A percentile compares a stretch with the other conserved stretches of the same genome.
phyloP scores from a whole-genome alignment of 2,113 vertebrate genomes.

The Peromyscus californicus region DNA sequence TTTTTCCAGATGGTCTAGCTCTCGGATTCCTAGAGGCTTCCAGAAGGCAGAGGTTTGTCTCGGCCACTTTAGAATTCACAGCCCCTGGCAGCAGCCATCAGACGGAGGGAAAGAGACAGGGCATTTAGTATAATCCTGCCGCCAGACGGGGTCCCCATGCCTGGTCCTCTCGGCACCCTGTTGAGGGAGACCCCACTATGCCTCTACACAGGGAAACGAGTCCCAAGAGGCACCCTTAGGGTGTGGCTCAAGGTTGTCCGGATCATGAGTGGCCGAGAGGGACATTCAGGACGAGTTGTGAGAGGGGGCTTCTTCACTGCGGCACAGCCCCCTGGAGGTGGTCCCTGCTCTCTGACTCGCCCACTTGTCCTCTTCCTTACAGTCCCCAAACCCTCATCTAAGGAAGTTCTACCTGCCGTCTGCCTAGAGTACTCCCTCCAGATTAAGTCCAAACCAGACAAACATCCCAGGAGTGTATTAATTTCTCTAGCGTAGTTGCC shows the following conservation, averaged over 20 bases:
- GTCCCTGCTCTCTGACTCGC: not conserved
- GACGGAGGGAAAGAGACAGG: not conserved
- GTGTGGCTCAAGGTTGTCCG: not conserved
- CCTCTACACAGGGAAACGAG: not conserved
- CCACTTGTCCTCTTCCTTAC: not conserved
- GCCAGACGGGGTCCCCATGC: not conserved
- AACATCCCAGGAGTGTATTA: not conserved
- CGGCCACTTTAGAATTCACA: not conserved
- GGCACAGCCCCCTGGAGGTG: not conserved
- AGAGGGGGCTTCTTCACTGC: not conserved
- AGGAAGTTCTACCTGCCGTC: conserved; percentile 9
- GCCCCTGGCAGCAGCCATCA: not conserved
- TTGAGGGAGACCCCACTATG: not conserved
- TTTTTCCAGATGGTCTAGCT: not conserved
- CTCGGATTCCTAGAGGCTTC: not conserved
- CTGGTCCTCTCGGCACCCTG: not conserved
- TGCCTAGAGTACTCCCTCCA: not conserved
- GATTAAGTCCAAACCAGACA: not conserved
- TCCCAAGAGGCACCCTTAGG: not conserved
- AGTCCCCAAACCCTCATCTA: not conserved
- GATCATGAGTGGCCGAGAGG: not conserved
- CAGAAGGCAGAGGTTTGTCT: not conserved
- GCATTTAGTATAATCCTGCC: not conserved
- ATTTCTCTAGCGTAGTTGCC: not conserved
- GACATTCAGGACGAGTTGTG: not conserved